Evolutionary conservation across 1,140 invertebrate species (phyloP).

Genomic region (Andrena cerasifolii): DNA sequence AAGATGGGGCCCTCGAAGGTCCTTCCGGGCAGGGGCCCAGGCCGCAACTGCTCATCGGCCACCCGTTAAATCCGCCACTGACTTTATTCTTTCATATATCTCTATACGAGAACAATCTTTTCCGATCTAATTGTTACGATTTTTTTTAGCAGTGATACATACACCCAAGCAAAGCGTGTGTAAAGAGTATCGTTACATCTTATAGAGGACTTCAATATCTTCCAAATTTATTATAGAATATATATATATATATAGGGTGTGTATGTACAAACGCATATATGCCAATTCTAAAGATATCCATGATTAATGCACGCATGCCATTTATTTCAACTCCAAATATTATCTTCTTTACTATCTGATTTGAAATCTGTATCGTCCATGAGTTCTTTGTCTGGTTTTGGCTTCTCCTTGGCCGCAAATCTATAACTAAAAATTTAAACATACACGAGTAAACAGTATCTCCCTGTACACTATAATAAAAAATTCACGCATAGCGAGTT

Average conservation of each 20-base stretch:
- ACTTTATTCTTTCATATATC: too few relatives aligned
- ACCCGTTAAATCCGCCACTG: too few relatives aligned
- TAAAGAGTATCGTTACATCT: neutral
- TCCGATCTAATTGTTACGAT: too few relatives aligned
- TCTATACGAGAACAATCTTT: too few relatives aligned
- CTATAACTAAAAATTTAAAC: neutral
- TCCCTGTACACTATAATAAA: too few relatives aligned
- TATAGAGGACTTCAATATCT: neutral
- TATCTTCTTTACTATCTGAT: neutral
- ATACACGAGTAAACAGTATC: neutral
- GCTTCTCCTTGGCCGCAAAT: fast-evolving
- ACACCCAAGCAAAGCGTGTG: neutral
- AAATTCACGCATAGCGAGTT: too few relatives aligned
- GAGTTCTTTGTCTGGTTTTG: neutral
- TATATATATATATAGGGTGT: too few relatives aligned
- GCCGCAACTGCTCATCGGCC: too few relatives aligned
- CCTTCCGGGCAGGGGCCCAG: too few relatives aligned
- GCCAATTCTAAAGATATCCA: neutral
- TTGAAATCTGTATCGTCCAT: neutral
- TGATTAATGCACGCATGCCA: neutral
- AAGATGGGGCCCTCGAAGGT: too few relatives aligned
- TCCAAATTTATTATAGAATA: neutral
- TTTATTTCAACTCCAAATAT: neutral
- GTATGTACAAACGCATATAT: neutral
- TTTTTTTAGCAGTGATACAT: neutral